phyloP scores from a whole-genome alignment of 2,797 vertebrate genomes.

The Anomalospiza imberbis region DNA sequence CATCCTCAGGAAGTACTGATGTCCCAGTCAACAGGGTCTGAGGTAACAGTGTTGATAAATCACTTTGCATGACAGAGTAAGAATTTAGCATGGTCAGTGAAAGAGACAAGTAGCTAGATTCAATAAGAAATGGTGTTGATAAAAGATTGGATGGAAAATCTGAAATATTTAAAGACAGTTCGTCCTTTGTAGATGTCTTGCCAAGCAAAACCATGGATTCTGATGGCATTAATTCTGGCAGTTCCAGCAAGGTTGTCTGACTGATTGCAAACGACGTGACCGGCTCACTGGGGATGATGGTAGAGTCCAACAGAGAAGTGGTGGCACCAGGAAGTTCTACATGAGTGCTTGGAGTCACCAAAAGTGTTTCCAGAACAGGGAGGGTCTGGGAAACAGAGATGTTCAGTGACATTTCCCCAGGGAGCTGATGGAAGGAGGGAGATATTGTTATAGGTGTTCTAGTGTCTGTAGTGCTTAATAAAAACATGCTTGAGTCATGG shows the following conservation, averaged over 20 bases:
- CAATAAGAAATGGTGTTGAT: constrained; percentile 32
- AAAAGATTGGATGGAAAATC: constrained; percentile 23
- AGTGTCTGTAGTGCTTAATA: constrained; percentile 5
- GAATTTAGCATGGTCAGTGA: neutral
- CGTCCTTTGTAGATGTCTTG: neutral
- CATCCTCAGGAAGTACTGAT: neutral
- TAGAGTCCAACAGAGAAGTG: constrained; percentile 73
- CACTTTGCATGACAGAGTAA: neutral
- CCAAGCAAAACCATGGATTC: constrained; percentile 22
- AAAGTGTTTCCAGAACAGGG: constrained; percentile 58
- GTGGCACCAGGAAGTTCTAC: constrained; percentile 73
- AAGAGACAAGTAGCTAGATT: neutral
- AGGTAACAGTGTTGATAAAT: constrained; percentile 24
- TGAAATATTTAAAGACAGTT: neutral
- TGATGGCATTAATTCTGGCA: constrained; percentile 4
- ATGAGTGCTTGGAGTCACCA: constrained; percentile 41
- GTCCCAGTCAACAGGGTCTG: constrained; percentile 21
- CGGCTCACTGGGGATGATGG: constrained; percentile 55
- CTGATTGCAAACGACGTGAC: neutral
- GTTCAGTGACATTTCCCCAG: constrained; percentile 34
- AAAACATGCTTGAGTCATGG: neutral
- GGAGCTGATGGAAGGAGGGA: constrained; percentile 43
- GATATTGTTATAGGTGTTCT: neutral
- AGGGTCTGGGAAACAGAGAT: constrained; percentile 64
- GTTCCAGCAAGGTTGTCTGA: neutral